Base-by-base conservation (phyloP, 2,797 vertebrate species). In the Coregonus ussuriensis region DNA sequence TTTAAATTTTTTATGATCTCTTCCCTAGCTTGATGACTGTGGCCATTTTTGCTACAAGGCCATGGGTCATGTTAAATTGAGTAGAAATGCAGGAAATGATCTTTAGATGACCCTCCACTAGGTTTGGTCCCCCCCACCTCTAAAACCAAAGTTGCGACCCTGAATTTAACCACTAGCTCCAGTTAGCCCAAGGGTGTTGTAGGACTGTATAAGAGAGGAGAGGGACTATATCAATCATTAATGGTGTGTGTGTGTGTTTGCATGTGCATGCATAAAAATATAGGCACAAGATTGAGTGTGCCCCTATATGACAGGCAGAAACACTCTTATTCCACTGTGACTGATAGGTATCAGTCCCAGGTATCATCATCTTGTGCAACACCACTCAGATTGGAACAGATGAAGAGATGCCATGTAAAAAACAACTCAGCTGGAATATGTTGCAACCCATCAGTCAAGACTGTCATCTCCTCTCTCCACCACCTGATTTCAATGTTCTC, bases 371-470 rank as follows among this genome's bases (percentile, higher is more conserved):
- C 2, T 33, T 72, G 29, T 31, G 51, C 71, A 72, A 33, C 52
- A 72, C 9, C 70, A 5, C 21, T 41, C 41, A 68, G 66, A 41
- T 6, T 6, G 15, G 35, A 13, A 54, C 1, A 29, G 41, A 72
- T 16, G 25, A 25, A 25, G 21, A 21, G 52, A 21, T 53, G 70
- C 7, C 21, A 1, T 13, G 15, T n/a, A 41, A 16, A 18, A 31
- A 37, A 77, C 76, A 70, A 4, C 18, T 54, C 31, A 11, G 76
- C 11, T n/a, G 53, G 7, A 73, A 73, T 59, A 62, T 16, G 15
- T 18, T 18, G 29, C 33, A 53, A 75, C 72, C 66, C 3, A 31
- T 77, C 67, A 54, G 65, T 82, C 78, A 82, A 51, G 33, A 67
- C 14, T 47, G 31, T 9, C 11, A 47, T 14, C 13, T 15, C 77